Conservation (phyloP, 2,797 vertebrate species). For the Chiloscyllium punctatum region DNA sequence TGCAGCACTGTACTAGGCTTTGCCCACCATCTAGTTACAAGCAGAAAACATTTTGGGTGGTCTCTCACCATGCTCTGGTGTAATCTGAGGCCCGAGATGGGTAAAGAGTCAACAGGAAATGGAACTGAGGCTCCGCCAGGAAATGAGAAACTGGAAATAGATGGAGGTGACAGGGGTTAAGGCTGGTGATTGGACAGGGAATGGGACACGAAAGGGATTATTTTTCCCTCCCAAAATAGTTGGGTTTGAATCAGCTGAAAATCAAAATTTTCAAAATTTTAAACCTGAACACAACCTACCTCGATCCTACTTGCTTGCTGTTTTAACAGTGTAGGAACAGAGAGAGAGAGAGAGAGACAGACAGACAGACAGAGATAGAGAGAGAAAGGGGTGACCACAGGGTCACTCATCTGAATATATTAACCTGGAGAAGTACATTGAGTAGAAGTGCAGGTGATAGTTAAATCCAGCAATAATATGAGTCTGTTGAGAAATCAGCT, state of each 20-base stretch:
- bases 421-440: too few species aligned
- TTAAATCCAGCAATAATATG: too few species aligned
- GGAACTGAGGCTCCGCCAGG: background rate
- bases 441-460: too few species aligned
- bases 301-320: too few species aligned
- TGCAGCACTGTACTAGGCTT: background rate
- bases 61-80: background rate
- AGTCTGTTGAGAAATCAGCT: too few species aligned
- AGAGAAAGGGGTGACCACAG: too few species aligned
- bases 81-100: background rate
- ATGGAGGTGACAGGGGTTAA: background rate
- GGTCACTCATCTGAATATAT: background rate
- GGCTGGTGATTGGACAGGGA: background rate
- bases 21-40: background rate
- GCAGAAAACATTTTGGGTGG: background rate
- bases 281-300: background rate
- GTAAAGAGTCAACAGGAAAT: background rate
- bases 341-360: background rate
- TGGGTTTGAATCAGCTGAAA: background rate
- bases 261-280: background rate
- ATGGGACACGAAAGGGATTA: background rate
- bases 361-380: background rate
- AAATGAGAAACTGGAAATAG: background rate
- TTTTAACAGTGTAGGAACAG: background rate
- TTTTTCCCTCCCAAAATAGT: background rate